A percentile compares a stretch with the other conserved stretches of the same genome.
Evolutionary conservation across 2,797 vertebrate genomes (phyloP).

Genomic region (Anas capensis): DNA sequence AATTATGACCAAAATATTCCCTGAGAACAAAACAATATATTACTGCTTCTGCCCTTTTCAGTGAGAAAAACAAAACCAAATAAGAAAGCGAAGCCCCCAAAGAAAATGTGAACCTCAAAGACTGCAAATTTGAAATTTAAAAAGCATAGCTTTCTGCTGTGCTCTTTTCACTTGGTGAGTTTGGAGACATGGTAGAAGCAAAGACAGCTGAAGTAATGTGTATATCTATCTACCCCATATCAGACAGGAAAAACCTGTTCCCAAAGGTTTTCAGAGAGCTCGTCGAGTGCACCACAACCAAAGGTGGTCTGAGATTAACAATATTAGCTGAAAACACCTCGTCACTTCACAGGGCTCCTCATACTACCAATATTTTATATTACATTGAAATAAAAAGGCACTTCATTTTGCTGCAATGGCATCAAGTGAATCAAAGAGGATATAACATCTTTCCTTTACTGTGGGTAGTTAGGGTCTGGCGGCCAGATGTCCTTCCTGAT

Average conservation of each 20-base stretch:
- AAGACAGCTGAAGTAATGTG: not conserved
- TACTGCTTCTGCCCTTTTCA: not conserved
- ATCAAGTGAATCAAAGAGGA: not conserved
- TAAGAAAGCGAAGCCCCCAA: not conserved
- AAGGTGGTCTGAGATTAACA: rapidly evolving
- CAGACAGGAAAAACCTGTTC: not conserved
- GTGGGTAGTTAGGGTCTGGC: no score
- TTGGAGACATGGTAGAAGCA: not conserved
- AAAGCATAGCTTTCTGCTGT: not conserved
- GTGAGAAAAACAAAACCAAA: not conserved
- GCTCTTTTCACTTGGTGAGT: rapidly evolving
- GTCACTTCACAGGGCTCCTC: not conserved
- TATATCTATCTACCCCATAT: rapidly evolving
- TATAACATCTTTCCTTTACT: not conserved
- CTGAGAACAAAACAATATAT: not conserved
- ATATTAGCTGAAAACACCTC: not conserved
- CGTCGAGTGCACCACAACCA: not conserved
- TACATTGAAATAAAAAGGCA: not conserved
- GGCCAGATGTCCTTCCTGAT: no score
- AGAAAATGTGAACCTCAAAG: not conserved
- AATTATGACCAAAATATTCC: not conserved
- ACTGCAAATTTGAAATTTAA: not conserved
- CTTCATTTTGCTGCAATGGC: not conserved
- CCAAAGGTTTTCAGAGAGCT: not conserved
- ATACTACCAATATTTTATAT: not conserved